Base-by-base conservation (phyloP, 2,113 vertebrate species). In the Haliaeetus leucogaster region DNA sequence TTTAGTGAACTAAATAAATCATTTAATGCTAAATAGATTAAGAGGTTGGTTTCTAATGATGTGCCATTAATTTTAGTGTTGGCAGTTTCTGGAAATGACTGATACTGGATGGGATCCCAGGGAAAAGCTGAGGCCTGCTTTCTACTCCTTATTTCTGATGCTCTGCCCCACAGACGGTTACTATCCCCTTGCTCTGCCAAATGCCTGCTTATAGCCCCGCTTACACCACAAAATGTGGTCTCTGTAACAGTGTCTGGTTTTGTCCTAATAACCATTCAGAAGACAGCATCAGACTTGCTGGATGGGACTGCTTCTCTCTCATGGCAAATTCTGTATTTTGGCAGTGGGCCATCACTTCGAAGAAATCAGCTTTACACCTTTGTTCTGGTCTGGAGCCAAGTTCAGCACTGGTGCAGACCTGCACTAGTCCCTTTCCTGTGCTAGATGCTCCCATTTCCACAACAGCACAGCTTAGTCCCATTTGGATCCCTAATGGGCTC, bases 1-100 rank as follows among this genome's bases (percentile, higher is more conserved):
- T 90, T 90, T 40, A 56, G 73, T 62, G 65, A 76, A 48, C 17
- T 90, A 50, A 74, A 63, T 87, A 25, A 25, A 18, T 65, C 1
- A 62, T 81, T 78, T 80, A 78, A 76, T 17, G 9, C 68, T 86
- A 84, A 93, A 67, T 76, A 94, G 55, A 79, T 93, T 67, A 72
- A 91, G 30, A 85, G 32, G 5, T 80, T 90, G 15, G 3, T 72
- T 95, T 93, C 63, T 91, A 86, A 63, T 86, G 27, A 56, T 66
- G 45, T 83, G 34, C n/a, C 20, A 25, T 88, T 95, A 67, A 76
- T 93, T 96, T 90, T 86, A 94, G 19, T 61, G 13, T 68, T 96
- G 76, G 5, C 84, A 84, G 1, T 90, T 94, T 93, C 84, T 95
- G 68, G 27, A 93, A 96, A 59, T 91, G 43, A 19, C 56, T 78